These are phyloP conservation scores for Alectoris magna DNA, from an alignment of 2,797 vertebrate species.

Conservation along the genomic window DNA sequence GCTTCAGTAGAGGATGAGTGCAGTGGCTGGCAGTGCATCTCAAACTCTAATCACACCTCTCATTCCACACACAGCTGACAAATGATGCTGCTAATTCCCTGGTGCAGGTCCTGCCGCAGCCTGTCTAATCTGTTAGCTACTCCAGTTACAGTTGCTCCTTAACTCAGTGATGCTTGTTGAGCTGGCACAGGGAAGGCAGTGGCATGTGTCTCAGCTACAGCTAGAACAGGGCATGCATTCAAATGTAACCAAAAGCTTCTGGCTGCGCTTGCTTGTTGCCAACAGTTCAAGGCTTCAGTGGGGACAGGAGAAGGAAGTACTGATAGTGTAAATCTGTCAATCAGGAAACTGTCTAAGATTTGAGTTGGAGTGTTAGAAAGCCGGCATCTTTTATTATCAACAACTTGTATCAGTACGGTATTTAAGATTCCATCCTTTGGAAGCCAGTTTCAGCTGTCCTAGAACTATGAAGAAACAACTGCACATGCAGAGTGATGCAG, in stretches of 20 bases:
- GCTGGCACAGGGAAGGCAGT: neutral
- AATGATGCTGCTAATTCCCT: neutral
- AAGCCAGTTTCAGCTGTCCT: neutral
- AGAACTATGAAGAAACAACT: neutral
- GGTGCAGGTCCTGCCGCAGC: neutral
- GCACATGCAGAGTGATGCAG: neutral
- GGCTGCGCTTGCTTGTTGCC: neutral
- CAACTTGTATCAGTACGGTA: neutral
- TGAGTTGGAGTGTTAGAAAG: too few relatives aligned
- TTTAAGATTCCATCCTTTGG: neutral
- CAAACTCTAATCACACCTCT: neutral
- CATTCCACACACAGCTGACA: neutral
- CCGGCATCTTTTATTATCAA: too few relatives aligned
- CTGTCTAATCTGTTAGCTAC: neutral
- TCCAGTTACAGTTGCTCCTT: neutral
- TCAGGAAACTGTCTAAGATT: too few relatives aligned
- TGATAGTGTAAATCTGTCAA: too few relatives aligned
- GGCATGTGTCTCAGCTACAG: neutral
- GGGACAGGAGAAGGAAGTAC: neutral
- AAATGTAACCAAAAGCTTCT: neutral
- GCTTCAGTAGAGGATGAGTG: neutral
- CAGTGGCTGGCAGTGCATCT: neutral
- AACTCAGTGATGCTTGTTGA: neutral
- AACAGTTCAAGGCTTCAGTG: fast-evolving
- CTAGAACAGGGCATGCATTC: neutral